Conservation (phyloP, 2,797 vertebrate genomes). For the Propithecus deckenii region DNA sequence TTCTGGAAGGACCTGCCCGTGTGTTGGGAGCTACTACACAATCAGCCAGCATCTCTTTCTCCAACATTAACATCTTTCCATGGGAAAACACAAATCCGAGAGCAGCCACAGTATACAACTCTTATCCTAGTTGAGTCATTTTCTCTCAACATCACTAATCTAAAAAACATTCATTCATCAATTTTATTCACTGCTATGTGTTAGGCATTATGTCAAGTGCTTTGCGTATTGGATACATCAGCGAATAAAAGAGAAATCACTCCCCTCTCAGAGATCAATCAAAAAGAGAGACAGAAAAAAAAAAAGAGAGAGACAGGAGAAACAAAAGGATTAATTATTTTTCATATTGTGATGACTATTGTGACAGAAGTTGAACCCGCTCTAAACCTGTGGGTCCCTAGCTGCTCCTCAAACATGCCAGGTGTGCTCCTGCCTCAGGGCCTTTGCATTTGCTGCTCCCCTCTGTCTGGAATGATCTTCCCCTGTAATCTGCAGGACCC, state of each 20-base stretch:
- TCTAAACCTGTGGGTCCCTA: neutral
- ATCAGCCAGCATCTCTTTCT: neutral
- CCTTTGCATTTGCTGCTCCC: neutral
- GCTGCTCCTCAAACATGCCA: neutral
- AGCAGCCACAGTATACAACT: neutral
- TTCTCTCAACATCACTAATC: neutral
- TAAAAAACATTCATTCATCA: neutral
- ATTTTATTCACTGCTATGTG: neutral
- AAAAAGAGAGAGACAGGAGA: neutral
- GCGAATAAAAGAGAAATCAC: neutral
- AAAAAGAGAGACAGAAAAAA: neutral
- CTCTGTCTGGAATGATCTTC: neutral
- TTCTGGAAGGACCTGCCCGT: neutral
- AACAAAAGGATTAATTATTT: neutral
- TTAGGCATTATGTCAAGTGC: neutral
- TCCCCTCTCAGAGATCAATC: neutral
- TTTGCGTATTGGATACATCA: neutral
- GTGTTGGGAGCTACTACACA: neutral
- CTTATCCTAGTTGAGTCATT: neutral
- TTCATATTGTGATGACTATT: neutral
- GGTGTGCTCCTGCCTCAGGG: neutral
- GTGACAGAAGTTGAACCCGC: neutral
- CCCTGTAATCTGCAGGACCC: neutral
- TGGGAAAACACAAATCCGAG: neutral
- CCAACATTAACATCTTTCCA: neutral